Percentiles rank a stretch among this genome's conserved stretches.
These are phyloP conservation scores for Orussus abietinus DNA, from an alignment of 1,140 invertebrate genomes.

Conservation along the genomic window DNA sequence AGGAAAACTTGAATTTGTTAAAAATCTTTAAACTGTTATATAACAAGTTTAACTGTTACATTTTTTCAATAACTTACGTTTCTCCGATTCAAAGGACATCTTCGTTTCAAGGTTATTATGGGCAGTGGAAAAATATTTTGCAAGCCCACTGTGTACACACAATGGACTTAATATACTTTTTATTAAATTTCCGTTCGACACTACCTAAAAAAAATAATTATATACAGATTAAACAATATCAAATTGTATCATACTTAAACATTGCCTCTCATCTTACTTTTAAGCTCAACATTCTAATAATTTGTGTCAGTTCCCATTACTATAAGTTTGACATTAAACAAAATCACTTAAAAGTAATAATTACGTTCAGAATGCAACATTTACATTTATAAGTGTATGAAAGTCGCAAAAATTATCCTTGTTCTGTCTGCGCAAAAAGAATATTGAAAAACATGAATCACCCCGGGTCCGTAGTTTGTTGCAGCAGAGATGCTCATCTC, in stretches of 20 bases:
- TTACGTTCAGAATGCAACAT: too few relatives aligned
- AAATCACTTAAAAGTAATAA: too few relatives aligned
- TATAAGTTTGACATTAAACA: too few relatives aligned
- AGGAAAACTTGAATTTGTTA: background rate
- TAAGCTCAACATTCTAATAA: constrained; percentile 1
- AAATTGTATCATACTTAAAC: background rate
- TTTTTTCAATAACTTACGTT: constrained; percentile 20
- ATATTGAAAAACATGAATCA: too few relatives aligned
- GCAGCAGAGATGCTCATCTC: too few relatives aligned
- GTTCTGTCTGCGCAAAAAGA: too few relatives aligned
- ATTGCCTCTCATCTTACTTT: background rate
- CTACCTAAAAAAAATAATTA: background rate
- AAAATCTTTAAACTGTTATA: constrained; percentile 1
- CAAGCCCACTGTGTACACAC: background rate
- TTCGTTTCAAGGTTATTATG: background rate
- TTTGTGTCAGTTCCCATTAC: too few relatives aligned
- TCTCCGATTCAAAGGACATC: constrained; percentile 24
- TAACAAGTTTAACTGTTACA: background rate
- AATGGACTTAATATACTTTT: background rate
- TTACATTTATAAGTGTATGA: too few relatives aligned
- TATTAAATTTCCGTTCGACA: background rate
- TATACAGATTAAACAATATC: background rate
- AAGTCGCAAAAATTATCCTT: too few relatives aligned
- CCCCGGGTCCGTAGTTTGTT: too few relatives aligned
- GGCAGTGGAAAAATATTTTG: background rate